Evolutionary conservation across 2,888 invertebrate species (phyloP).

Genomic region (Acrocyrtus sp.): DNA sequence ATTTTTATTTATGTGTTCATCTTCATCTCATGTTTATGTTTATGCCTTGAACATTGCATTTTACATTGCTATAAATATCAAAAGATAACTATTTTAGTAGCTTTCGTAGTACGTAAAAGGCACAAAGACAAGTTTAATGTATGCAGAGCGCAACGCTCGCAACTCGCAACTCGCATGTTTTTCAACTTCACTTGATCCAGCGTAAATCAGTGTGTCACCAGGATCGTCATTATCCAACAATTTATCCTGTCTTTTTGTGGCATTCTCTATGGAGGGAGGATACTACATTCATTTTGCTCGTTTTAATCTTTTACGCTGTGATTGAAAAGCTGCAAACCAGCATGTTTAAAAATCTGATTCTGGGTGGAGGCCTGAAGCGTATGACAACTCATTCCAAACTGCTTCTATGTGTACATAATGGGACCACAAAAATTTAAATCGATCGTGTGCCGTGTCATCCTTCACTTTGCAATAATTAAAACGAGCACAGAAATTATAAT

Average conservation of each 20-base stretch:
- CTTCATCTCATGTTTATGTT: neutral
- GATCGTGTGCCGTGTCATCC: no score
- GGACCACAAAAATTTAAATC: no score
- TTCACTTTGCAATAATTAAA: no score
- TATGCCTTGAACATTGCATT: neutral
- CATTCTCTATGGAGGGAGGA: no score
- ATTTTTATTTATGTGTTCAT: conserved; percentile 13
- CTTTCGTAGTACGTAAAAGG: neutral
- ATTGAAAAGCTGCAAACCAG: conserved; percentile 2
- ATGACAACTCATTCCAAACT: no score
- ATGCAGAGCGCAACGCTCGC: neutral
- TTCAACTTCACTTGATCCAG: conserved; percentile 8
- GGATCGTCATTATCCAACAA: neutral
- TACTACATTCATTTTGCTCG: neutral
- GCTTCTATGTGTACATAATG: no score
- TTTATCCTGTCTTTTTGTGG: no score
- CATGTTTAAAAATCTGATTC: neutral
- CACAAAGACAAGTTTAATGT: no score
- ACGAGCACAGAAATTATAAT: no score
- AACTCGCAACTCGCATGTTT: neutral
- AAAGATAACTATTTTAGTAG: no score
- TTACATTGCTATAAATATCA: neutral
- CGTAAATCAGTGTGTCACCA: conserved; percentile 34
- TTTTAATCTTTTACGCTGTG: neutral
- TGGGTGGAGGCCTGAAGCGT: neutral